Conservation (phyloP, 2,888 invertebrate genomes). For the Eupithecia insigniata region DNA sequence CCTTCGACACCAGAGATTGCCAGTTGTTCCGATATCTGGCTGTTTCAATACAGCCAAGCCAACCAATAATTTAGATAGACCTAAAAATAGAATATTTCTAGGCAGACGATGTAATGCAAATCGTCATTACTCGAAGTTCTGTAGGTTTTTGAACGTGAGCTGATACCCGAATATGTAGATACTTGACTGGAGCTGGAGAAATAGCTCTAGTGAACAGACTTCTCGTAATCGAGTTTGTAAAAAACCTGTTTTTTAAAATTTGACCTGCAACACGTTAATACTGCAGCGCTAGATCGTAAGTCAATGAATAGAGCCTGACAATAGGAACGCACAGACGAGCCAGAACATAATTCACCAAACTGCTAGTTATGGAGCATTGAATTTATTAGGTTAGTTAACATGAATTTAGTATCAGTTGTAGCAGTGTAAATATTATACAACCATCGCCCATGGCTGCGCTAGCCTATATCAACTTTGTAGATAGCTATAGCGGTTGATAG, state of each 20-base stretch:
- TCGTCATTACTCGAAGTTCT: no score
- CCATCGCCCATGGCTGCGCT: not conserved
- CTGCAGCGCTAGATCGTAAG: conserved; percentile 38
- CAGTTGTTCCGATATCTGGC: no score
- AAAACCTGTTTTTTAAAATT: not conserved
- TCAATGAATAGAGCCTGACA: conserved; percentile 45
- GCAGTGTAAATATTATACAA: not conserved
- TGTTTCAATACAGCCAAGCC: no score
- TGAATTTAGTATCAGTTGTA: conserved; percentile 60
- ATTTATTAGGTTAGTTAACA: conserved; percentile 80
- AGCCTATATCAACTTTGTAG: not conserved
- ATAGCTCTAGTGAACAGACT: no score
- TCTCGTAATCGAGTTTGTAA: no score
- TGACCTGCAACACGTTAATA: conserved; percentile 16
- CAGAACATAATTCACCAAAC: conserved; percentile 70
- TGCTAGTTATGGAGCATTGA: conserved; percentile 78
- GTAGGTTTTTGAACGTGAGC: no score
- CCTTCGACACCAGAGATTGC: no score
- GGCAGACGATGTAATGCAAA: no score
- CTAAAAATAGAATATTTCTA: not conserved
- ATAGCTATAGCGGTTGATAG: not conserved
- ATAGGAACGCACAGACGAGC: conserved; percentile 57
- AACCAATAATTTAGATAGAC: no score
- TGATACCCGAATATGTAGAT: no score
- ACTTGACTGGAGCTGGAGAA: no score